Percentiles rank a stretch among this genome's conserved stretches.
These are phyloP conservation scores for Aquatica leii DNA, from an alignment of 2,888 invertebrate species.

Conservation along the genomic window DNA sequence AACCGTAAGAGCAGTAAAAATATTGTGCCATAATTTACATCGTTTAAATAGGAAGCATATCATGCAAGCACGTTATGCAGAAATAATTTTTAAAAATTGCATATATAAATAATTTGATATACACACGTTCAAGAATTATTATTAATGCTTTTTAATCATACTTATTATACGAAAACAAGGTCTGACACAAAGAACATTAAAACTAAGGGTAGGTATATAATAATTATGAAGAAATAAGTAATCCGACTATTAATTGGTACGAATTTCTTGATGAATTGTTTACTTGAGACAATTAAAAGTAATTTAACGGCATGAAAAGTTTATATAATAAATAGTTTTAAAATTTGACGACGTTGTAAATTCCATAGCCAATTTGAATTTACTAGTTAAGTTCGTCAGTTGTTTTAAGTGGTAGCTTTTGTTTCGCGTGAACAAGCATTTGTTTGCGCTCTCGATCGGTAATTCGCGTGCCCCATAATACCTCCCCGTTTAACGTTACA, in stretches of 20 bases:
- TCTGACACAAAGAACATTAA: background rate
- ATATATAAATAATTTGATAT: slow-evolving; percentile 26
- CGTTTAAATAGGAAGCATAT: background rate
- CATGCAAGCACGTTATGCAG: slow-evolving; percentile 33
- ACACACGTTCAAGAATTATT: slow-evolving; percentile 21
- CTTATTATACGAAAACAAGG: background rate
- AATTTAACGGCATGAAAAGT: slow-evolving; percentile 9
- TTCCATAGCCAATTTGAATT: slow-evolving; percentile 53
- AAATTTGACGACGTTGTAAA: slow-evolving; percentile 35
- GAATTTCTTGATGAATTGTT: slow-evolving; percentile 1
- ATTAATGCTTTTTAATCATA: slow-evolving; percentile 23
- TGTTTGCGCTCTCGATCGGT: slow-evolving; percentile 62
- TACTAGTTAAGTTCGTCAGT: slow-evolving; percentile 55
- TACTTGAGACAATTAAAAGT: slow-evolving; percentile 11
- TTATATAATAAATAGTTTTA: slow-evolving; percentile 15
- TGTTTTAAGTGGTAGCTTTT: slow-evolving; percentile 59
- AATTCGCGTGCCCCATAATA: slow-evolving; percentile 61
- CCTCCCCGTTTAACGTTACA: slow-evolving; percentile 61
- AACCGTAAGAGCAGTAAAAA: no score
- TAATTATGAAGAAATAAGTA: background rate
- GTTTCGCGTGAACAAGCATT: slow-evolving; percentile 63
- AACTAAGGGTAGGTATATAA: background rate
- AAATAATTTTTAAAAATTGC: slow-evolving; percentile 31
- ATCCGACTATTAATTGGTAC: background rate
- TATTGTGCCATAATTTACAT: no score